Evolutionary conservation across 2,113 vertebrate genomes (phyloP), one percentile per base, ranked within the genome.

Genomic region (Uropsilus gracilis): DNA sequence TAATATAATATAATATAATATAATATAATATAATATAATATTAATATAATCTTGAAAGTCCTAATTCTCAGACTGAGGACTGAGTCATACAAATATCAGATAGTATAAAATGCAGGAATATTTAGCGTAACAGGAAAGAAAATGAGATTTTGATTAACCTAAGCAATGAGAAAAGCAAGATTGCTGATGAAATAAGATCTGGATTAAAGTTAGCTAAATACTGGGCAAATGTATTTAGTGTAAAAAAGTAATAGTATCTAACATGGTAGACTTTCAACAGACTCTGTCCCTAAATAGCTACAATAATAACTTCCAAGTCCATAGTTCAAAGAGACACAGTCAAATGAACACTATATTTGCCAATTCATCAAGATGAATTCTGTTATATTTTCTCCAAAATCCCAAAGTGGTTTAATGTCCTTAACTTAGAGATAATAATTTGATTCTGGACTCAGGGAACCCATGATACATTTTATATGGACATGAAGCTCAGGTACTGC

Each of bases 31-130:
- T n/a, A n/a, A n/a, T n/a, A n/a, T n/a, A n/a, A n/a, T n/a, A n/a
- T n/a, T n/a, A 83, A 37, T n/a, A 8, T 80, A 84, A 88, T 71
- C 94, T 69, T 84, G 28, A 78, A 86, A 71, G 26, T 87, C 28
- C 17, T 69, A 63, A 10, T 50, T 82, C 55, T 73, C 9, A 93
- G 48, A 13, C 17, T 55, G 30, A 68, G 37, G 37, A 76, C 63
- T 61, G 9, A 9, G 20, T 2, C 39, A 71, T 22, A 18, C n/a
- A 32, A 46, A 82, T n/a, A 16, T 6, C 82, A 39, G 63, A 39
- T 3, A 2, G 16, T 37, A 8, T 32, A 69, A 26, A 71, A 88
- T 32, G 10, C 17, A 82, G 4, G 39, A 73, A 8, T 37, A 9
- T 9, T 63, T 42, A 78, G 3, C 5, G 34, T 34, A 64, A 28